phyloP scores from a whole-genome alignment of 92 coral and sea anemone genomes.

The Montipora capitata region DNA sequence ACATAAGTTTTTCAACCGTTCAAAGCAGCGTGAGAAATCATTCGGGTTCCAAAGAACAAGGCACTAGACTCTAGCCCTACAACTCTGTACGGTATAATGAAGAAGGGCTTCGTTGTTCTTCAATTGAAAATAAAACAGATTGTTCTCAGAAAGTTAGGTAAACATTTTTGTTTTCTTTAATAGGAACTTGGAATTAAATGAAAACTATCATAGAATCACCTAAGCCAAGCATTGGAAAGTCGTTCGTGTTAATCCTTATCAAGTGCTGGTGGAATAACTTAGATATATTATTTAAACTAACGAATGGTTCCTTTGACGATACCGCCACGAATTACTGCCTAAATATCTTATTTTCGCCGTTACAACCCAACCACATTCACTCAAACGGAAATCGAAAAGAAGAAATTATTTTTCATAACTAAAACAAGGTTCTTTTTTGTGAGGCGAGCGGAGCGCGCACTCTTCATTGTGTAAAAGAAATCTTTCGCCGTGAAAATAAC shows the following conservation, averaged over 20 bases:
- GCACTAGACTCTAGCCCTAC: not conserved
- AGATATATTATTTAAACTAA: slow-evolving; percentile 19
- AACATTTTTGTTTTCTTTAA: slow-evolving; percentile 29
- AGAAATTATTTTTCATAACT: not conserved
- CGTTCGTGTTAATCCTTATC: slow-evolving; percentile 24
- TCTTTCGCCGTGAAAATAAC: slow-evolving; percentile 16
- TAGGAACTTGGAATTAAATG: slow-evolving; percentile 31
- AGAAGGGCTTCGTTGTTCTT: not conserved
- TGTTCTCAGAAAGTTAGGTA: slow-evolving; percentile 23
- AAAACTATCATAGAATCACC: slow-evolving; percentile 5
- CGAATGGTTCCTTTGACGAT: slow-evolving; percentile 23
- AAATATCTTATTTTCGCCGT: slow-evolving; percentile 24
- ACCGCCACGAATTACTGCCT: slow-evolving; percentile 36
- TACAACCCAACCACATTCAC: slow-evolving; percentile 6
- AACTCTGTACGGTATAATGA: not conserved
- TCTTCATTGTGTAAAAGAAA: not conserved
- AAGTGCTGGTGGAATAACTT: slow-evolving; percentile 2
- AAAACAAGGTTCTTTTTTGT: not conserved
- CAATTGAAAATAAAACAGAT: slow-evolving; percentile 25
- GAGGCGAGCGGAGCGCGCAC: no score
- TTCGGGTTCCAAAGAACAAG: slow-evolving; percentile 18
- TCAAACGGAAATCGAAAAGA: slow-evolving; percentile 24
- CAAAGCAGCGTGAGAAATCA: not conserved
- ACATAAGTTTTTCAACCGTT: slow-evolving; percentile 30
- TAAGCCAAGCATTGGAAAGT: slow-evolving; percentile 37